Base-by-base conservation (phyloP, 2,113 vertebrate genomes). In the Serilophus lunatus region DNA sequence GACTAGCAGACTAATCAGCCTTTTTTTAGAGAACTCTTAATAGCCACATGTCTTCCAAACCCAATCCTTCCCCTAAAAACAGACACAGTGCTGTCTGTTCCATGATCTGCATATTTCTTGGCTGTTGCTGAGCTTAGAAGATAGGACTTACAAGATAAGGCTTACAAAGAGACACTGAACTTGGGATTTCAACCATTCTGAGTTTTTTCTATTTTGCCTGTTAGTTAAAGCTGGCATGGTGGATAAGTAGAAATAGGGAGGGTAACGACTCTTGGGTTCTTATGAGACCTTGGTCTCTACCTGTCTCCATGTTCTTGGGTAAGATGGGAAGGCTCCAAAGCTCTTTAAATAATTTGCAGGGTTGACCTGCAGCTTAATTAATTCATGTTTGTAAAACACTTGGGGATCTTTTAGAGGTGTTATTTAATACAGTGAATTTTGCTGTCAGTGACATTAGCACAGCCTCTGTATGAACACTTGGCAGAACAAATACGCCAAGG, bases 361-460 rank as follows among this genome's bases (percentile, higher is more conserved):
- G 36, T 40, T 86, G 79, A 49, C 64, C 64, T 94, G 64, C 28
- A 59, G 56, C 56, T 92, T 90, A 94, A 92, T 95, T 95, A 85
- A 80, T 91, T 90, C 28, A 18, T 38, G 71, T 94, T 86, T 23
- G 2, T 88, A 83, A 91, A 88, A 44, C 82, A 88, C 82, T 90
- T 91, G 28, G 75, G 76, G 25, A 95, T 88, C 56, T 85, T 81
- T 82, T 74, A 49, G 71, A 90, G 77, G 50, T 40, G 47, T 89
- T 95, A 82, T 69, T 88, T 93, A 96, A 80, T 86, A 70, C 29
- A 53, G 47, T 2, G 1, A 50, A 44, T 86, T 90, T 90, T 95
- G 66, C 90, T 88, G 59, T 88, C 76, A 83, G 68, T 18, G 12
- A 18, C 18, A 18, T 82, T 90, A 74, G 25, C 1, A 0, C 51